These are phyloP conservation scores for Electrophaes corylata DNA, from an alignment of 2,888 invertebrate genomes.

Conservation along the genomic window DNA sequence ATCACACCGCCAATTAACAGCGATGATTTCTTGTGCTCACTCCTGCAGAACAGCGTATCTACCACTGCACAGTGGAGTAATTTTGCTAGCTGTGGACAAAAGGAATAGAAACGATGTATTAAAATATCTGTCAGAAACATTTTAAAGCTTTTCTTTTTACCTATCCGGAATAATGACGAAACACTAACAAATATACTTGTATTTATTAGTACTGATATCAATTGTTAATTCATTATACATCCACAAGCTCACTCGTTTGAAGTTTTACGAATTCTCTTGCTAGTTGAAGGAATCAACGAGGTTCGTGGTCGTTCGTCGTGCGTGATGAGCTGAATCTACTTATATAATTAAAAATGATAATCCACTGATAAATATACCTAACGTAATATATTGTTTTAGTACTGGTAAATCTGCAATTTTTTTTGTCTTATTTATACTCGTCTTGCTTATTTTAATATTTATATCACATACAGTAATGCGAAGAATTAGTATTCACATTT, in stretches of 20 bases:
- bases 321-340: not conserved
- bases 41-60: constrained; percentile 73
- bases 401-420: constrained; percentile 19
- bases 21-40: constrained; percentile 71
- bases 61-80: constrained; percentile 49
- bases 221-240: too few species aligned
- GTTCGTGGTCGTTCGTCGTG: not conserved
- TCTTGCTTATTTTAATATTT: constrained; percentile 35
- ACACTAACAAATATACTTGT: too few species aligned
- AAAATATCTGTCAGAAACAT: too few species aligned
- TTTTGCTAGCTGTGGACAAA: constrained; percentile 30
- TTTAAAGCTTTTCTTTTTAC: too few species aligned
- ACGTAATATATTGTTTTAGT: not conserved
- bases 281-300: not conserved
- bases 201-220: too few species aligned
- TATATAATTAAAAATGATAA: not conserved
- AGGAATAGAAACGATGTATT: not conserved
- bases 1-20: constrained; percentile 45
- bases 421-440: too few species aligned
- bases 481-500: constrained; percentile 75
- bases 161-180: too few species aligned
- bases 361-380: not conserved
- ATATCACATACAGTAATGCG: constrained; percentile 32
- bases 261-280: not conserved
- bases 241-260: not conserved